phyloP scores from a whole-genome alignment of 2,113 vertebrate species.

The Orycteropus afer region DNA sequence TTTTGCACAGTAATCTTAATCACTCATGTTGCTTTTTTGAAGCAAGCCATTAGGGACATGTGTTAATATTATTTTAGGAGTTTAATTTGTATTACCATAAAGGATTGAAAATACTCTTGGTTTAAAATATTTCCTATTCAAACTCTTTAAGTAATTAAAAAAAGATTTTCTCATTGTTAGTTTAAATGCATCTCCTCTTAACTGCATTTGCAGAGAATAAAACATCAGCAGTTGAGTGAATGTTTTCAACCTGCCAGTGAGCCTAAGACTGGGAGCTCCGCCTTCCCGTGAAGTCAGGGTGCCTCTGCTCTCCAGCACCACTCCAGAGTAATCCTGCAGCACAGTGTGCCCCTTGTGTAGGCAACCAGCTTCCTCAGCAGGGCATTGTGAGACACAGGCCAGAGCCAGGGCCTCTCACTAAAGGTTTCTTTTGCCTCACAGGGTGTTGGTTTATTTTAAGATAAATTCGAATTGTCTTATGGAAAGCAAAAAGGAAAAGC shows the following conservation, averaged over 20 bases:
- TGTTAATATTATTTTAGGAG: not conserved
- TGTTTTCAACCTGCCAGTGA: not conserved
- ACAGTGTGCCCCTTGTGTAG: not conserved
- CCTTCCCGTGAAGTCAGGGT: not conserved
- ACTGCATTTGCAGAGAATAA: not conserved
- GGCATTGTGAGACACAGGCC: rapidly evolving
- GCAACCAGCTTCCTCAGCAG: not conserved
- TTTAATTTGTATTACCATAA: not conserved
- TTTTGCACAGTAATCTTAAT: not conserved
- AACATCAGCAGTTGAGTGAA: no score
- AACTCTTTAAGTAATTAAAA: not conserved
- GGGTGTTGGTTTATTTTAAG: not conserved
- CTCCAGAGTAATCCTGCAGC: not conserved
- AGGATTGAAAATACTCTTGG: not conserved
- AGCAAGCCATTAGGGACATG: not conserved
- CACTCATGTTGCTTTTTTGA: not conserved
- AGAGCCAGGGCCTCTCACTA: not conserved
- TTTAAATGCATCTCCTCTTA: not conserved
- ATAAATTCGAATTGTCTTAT: constrained; percentile 5
- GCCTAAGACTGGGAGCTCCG: not conserved
- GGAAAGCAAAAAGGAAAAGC: not conserved
- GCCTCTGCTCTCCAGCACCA: not conserved
- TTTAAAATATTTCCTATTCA: not conserved
- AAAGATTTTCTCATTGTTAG: not conserved
- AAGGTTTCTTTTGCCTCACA: not conserved